Evolutionary conservation across 1,140 invertebrate genomes (phyloP).

Genomic region (Tyrophagus putrescentiae): DNA sequence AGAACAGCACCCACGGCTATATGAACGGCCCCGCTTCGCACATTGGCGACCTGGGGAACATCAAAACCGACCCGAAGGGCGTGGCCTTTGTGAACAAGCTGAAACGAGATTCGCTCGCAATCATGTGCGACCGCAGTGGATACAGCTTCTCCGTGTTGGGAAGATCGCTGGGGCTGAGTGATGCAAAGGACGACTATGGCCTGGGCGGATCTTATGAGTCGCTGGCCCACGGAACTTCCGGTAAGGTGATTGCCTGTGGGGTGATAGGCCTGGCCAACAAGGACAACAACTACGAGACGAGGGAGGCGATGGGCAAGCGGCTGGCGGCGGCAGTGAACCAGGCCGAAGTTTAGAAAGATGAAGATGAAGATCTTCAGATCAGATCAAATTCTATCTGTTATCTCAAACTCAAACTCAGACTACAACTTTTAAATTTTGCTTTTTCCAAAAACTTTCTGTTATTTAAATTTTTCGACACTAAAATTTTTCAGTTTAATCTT

Average conservation of each 20-base stretch:
- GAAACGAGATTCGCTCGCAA: constrained; percentile 29
- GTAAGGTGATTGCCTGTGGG: constrained; percentile 80
- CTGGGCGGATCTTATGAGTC: constrained; percentile 67
- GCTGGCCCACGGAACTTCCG: constrained; percentile 87
- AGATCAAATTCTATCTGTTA: too few species aligned
- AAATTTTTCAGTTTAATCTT: too few species aligned
- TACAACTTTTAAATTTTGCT: too few species aligned
- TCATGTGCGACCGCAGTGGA: constrained; percentile 15
- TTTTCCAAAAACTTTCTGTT: too few species aligned
- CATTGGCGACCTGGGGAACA: constrained; percentile 81
- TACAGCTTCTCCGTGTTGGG: constrained; percentile 34
- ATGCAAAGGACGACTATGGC: constrained; percentile 43
- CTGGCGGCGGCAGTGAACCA: too few species aligned
- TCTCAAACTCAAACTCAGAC: too few species aligned
- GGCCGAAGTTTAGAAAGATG: too few species aligned
- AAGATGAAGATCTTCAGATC: too few species aligned
- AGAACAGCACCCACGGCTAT: constrained; percentile 33
- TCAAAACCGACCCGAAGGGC: constrained; percentile 52
- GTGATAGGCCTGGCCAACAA: constrained; percentile 55
- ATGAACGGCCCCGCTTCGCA: constrained; percentile 38
- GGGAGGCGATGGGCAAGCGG: neutral
- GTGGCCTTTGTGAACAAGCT: constrained; percentile 50
- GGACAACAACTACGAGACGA: constrained; percentile 10
- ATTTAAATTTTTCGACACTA: too few species aligned
- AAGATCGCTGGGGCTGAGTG: constrained; percentile 39